These are phyloP conservation scores for Latrodectus elegans DNA, from an alignment of 2,888 invertebrate genomes.

Conservation along the genomic window DNA sequence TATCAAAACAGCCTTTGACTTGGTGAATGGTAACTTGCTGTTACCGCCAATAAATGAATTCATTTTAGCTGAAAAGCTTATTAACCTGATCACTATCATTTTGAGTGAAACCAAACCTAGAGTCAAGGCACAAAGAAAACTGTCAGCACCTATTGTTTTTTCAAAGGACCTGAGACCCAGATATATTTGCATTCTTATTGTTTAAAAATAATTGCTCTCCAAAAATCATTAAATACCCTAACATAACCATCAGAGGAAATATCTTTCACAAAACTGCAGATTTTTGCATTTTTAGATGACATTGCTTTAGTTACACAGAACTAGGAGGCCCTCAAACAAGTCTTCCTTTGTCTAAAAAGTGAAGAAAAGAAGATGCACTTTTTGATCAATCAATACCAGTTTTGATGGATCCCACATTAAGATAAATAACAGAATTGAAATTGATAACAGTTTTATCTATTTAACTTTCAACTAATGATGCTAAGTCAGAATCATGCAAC, in stretches of 20 bases:
- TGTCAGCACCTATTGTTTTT: background rate
- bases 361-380: background rate
- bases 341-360: background rate
- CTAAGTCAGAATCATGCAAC: background rate
- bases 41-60: background rate
- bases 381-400: background rate
- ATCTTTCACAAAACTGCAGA: background rate
- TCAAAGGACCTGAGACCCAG: background rate
- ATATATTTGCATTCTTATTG: background rate
- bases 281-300: slow-evolving; percentile 2
- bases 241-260: background rate
- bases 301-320: background rate
- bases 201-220: background rate
- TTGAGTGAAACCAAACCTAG: slow-evolving; percentile 11
- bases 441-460: background rate
- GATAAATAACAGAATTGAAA: background rate
- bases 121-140: background rate
- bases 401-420: background rate
- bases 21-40: background rate
- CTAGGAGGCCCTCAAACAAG: background rate
- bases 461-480: background rate
- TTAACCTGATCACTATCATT: background rate
- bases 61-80: background rate
- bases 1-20: slow-evolving; percentile 7
- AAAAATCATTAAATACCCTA: background rate